These are phyloP conservation scores for Melanotaenia nigrans DNA, from an alignment of 2,797 vertebrate genomes.

Conservation along the genomic window DNA sequence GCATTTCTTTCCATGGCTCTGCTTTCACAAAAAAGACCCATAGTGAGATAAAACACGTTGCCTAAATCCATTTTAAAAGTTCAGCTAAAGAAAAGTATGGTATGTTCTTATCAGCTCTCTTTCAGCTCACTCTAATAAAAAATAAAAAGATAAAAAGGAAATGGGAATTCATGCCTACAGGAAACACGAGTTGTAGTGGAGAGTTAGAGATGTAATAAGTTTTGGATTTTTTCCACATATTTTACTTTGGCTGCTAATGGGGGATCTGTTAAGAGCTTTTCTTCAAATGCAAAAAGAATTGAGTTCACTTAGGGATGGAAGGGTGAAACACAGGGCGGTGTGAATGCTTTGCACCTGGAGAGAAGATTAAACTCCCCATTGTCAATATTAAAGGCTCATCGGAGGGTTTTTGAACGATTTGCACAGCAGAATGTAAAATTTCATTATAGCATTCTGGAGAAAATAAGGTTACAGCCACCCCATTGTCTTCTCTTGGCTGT, in stretches of 20 bases:
- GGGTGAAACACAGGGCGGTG: conserved; percentile 59
- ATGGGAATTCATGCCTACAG: conserved; percentile 58
- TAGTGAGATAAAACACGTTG: neutral
- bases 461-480: conserved; percentile 59
- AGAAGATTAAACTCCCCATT: conserved; percentile 60
- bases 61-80: conserved; percentile 5
- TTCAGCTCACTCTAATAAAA: conserved; percentile 42
- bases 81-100: conserved; percentile 25
- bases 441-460: conserved; percentile 55
- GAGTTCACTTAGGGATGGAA: conserved; percentile 56
- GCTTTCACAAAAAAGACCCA: neutral
- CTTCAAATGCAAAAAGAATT: conserved; percentile 40
- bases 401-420: conserved; percentile 56
- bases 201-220: conserved; percentile 44
- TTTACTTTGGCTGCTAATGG: conserved; percentile 36
- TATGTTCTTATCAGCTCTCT: conserved; percentile 38
- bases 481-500: conserved; percentile 48
- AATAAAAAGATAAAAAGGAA: conserved; percentile 30
- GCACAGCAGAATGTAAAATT: conserved; percentile 56
- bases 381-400: conserved; percentile 67
- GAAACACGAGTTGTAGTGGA: conserved; percentile 43
- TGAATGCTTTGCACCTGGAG: conserved; percentile 45
- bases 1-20: neutral
- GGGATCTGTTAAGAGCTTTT: conserved; percentile 55
- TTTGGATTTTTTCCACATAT: conserved; percentile 37